Evolutionary conservation across 2,113 vertebrate species (phyloP), one percentile per base, ranked within the genome.

Genomic region (Gnathonemus echidnorhynchus): DNA sequence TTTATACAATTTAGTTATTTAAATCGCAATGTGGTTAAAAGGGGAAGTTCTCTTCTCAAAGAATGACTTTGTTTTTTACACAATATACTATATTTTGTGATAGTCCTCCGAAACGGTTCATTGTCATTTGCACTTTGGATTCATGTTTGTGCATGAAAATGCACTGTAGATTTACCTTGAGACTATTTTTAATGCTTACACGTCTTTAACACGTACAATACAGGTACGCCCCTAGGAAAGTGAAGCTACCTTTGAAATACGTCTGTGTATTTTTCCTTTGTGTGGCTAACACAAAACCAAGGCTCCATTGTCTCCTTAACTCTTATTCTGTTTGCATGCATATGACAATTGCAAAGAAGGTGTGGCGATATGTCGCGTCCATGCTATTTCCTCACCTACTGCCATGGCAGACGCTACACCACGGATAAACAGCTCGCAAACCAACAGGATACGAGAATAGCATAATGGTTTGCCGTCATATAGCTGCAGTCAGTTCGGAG

Each of bases 21-120:
- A 90, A 66, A 87, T 42, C 3, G 49, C 24, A 46, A 1, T 48
- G 62, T 90, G 89, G 85, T 88, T 66, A 88, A 49, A 56, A 80
- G 48, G n/a, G 86, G 89, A 88, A 88, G 86, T 88, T 39, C 49
- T 87, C 46, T 88, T 39, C 49, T 87, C 46, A 89, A 17, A 35
- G 3, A 89, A 74, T 21, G 2, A 50, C 88, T 89, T 5, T n/a
- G 9, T 70, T 3, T 24, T 24, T 48, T 50, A n/a, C 84, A 46
- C 35, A 39, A 77, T 46, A 46, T 46, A 42, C 39, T 49, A 19
- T 8, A 48, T 46, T 50, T 49, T 86, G 42, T 13, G 48, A 2
- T 49, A 49, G 84, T 27, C 42, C 49, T 45, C n/a, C 13, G 1
- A 88, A 58, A 88, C 21, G 1, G 45, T 49, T 77, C 24, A 49